Conservation (phyloP, 2,113 vertebrate genomes). For the Parus major region DNA sequence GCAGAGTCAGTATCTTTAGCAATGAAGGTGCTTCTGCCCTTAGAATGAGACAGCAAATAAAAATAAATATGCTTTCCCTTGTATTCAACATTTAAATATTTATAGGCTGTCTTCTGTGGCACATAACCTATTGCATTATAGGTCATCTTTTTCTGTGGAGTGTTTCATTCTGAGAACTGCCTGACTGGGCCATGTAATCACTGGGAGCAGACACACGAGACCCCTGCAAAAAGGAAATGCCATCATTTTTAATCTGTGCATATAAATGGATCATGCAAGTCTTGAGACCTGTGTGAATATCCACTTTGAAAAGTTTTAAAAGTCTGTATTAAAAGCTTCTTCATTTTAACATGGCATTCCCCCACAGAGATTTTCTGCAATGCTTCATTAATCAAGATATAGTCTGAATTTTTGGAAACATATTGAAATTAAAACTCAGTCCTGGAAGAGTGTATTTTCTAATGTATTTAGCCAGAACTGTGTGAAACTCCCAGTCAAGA, state of each 20-base stretch:
- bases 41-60: constrained; percentile 49
- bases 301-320: constrained; percentile 22
- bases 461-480: constrained; percentile 33
- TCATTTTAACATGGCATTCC: background rate
- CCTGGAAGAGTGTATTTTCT: constrained; percentile 22
- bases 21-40: background rate
- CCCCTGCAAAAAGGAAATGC: background rate
- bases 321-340: constrained; percentile 59
- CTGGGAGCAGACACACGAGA: background rate
- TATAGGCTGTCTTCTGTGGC: constrained; percentile 63
- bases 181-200: constrained; percentile 19
- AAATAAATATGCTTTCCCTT: constrained; percentile 62
- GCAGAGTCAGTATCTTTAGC: background rate
- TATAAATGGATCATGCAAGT: constrained; percentile 62
- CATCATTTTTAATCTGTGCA: constrained; percentile 35
- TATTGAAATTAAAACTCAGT: constrained; percentile 9
- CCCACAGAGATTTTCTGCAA: background rate
- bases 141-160: constrained; percentile 58
- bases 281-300: constrained; percentile 64
- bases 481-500: constrained; percentile 12
- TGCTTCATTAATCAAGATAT: constrained; percentile 30
- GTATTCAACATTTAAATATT: constrained; percentile 67
- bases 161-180: constrained; percentile 22
- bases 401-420: constrained; percentile 3
- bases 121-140: constrained; percentile 57